Evolutionary conservation across 1,140 invertebrate genomes (phyloP), one percentile per base, ranked within the genome.

Genomic region (Pachypeltis micranthus): DNA sequence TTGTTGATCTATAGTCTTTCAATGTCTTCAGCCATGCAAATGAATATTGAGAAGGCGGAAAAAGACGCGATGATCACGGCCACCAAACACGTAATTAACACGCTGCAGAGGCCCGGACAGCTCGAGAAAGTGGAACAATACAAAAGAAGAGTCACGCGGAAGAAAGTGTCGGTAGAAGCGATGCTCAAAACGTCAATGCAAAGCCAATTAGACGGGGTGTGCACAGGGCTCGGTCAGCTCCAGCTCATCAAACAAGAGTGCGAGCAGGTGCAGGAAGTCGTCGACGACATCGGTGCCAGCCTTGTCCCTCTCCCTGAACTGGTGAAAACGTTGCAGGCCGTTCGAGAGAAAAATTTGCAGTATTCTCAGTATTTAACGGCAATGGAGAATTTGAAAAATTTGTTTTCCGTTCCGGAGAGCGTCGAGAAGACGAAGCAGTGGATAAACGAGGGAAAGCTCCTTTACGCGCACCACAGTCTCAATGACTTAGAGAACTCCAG

Each of bases 151-250:
- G 86, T 90, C 63, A 80, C 80, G 12, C 77, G 88, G 19, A 91
- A 93, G 66, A 88, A 97, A 77, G 91, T 91, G 0, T 96, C 95
- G 3, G 91, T 96, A 25, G 96, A 99, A 77, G 92, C 94, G 14
- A 90, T 96, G 82, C 75, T 99, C 19, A 97, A 98, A 77, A 96
- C 93, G n/a, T 93, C 93, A 3, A 93, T 99, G 78, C 95, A 99
- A 76, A 93, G 92, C 70, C 95, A 99, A 76, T 74, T 99, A 39
- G 96, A 99, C 78, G 95, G 94, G 0, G 95, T 98, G 0, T 82
- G 88, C 69, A 88, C 91, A 12, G 96, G 95, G 0, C 81, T 99
- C n/a, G 86, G 88, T 70, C 90, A 97, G 72, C 76, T 99, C 16
- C 83, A 91, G 68, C 81, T 82, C 27, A 89, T 91, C 44, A 76